A percentile compares a stretch with the other conserved stretches of the same genome.
Evolutionary conservation across 2,113 vertebrate genomes (phyloP).

Genomic region (Ariopsis seemanni): DNA sequence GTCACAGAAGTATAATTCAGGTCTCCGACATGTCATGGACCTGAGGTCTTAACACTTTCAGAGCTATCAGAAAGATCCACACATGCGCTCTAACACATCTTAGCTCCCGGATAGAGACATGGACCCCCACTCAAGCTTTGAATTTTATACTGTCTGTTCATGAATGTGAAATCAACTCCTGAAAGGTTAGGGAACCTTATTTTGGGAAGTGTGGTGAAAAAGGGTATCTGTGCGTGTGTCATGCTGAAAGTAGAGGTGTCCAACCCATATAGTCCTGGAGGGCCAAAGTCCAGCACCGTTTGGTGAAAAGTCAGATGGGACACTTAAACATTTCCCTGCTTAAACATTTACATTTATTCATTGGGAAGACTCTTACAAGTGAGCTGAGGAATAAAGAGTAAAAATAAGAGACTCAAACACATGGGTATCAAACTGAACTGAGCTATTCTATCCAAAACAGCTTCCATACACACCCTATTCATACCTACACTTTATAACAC

Average conservation of each 20-base stretch:
- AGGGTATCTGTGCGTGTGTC: background rate
- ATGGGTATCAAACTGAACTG: background rate
- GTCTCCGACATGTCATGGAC: conserved; percentile 66
- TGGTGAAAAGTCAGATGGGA: background rate
- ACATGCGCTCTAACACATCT: background rate
- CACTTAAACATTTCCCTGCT: background rate
- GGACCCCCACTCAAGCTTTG: background rate
- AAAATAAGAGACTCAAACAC: background rate
- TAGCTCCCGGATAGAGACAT: background rate
- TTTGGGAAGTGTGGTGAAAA: background rate
- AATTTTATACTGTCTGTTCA: background rate
- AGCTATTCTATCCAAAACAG: background rate
- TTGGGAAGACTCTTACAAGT: background rate
- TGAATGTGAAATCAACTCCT: background rate
- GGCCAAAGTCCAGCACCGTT: conserved; percentile 1
- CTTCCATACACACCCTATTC: background rate
- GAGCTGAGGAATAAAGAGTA: background rate
- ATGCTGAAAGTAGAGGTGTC: background rate
- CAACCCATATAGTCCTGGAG: background rate
- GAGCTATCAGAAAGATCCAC: conserved; percentile 17
- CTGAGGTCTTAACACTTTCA: conserved; percentile 70
- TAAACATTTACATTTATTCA: conserved; percentile 12
- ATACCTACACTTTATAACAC: background rate
- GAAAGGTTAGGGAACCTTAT: background rate
- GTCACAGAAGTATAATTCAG: background rate